These are phyloP conservation scores for Pissodes strobi DNA, from an alignment of 1,140 invertebrate genomes.

Conservation along the genomic window DNA sequence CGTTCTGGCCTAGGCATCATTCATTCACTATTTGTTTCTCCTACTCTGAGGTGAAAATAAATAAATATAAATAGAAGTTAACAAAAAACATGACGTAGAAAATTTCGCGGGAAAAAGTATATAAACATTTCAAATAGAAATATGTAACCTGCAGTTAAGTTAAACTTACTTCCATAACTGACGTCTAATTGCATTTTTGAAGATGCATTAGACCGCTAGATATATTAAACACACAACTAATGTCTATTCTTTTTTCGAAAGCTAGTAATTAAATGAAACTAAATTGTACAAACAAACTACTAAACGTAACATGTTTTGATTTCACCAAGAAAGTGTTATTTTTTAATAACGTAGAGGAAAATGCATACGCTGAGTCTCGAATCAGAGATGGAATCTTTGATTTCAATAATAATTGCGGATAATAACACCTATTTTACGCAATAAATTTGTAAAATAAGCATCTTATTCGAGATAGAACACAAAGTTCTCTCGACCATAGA, in stretches of 20 bases:
- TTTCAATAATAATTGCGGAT: conserved; percentile 33
- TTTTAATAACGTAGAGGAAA: conserved; percentile 24
- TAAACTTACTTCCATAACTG: too few species aligned
- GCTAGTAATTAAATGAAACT: conserved; percentile 1
- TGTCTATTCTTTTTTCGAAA: neutral
- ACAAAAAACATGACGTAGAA: too few species aligned
- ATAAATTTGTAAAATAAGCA: conserved; percentile 40
- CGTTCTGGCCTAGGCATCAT: too few species aligned
- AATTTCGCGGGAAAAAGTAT: too few species aligned
- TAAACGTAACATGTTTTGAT: conserved; percentile 11
- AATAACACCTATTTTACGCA: conserved; percentile 37
- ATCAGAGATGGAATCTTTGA: conserved; percentile 25
- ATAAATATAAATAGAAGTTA: too few species aligned
- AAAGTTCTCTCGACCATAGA: conserved; percentile 34
- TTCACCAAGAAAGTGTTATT: conserved; percentile 19
- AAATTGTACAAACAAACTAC: neutral
- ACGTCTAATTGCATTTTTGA: too few species aligned
- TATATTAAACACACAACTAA: neutral
- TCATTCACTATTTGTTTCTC: too few species aligned
- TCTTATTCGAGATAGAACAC: conserved; percentile 24
- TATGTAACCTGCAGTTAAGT: too few species aligned
- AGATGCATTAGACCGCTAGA: too few species aligned
- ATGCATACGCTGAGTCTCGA: conserved; percentile 7
- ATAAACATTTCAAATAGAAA: too few species aligned
- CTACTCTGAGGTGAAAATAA: too few species aligned